Conservation (phyloP, 2,888 invertebrate genomes). For the Cheilosia variabilis region DNA sequence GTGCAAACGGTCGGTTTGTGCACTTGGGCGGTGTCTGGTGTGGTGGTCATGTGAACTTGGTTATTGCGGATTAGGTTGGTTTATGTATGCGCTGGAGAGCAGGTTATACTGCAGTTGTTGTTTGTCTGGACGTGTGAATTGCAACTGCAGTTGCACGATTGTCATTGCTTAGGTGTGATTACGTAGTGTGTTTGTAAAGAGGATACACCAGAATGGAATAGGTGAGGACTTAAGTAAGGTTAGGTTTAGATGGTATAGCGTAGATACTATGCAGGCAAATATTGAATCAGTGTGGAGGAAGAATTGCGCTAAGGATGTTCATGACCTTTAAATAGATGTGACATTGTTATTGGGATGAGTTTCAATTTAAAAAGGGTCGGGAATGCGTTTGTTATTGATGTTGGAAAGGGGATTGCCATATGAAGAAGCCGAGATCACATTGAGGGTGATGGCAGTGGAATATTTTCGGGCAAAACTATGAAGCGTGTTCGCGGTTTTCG, state of each 20-base stretch:
- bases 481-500: no score
- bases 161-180: conserved; percentile 23
- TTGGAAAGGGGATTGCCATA: neutral
- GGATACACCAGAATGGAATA: conserved; percentile 38
- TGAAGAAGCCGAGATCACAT: no score
- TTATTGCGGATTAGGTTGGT: conserved; percentile 62
- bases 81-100: conserved; percentile 27
- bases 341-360: conserved; percentile 8
- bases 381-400: neutral
- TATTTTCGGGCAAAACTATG: no score
- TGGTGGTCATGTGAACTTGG: conserved; percentile 59
- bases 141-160: conserved; percentile 41
- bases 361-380: neutral
- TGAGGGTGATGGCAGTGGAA: no score
- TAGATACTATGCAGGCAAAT: conserved; percentile 31
- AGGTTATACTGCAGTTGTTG: conserved; percentile 4
- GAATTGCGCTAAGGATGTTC: conserved; percentile 25
- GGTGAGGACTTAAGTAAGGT: conserved; percentile 55
- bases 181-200: conserved; percentile 29
- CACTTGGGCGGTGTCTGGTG: conserved; percentile 1
- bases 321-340: conserved; percentile 39
- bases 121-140: conserved; percentile 46
- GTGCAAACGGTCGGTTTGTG: conserved; percentile 40
- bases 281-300: conserved; percentile 16
- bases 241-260: neutral